phyloP scores from a whole-genome alignment of 2,888 invertebrate species.

The Hirtodrosophila alboralis region DNA sequence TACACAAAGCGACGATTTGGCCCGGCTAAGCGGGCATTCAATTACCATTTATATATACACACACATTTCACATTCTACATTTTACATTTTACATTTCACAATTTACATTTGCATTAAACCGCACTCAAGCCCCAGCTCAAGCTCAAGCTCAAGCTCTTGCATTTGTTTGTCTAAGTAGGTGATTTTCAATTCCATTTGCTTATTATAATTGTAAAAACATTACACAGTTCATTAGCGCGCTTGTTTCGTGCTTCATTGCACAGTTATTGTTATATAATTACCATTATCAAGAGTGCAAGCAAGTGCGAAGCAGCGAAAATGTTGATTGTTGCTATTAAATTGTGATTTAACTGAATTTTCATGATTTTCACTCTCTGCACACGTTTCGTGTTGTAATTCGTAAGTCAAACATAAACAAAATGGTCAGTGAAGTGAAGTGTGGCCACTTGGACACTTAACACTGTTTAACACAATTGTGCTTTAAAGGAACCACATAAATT shows the following conservation, averaged over 20 bases:
- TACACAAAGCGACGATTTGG: slow-evolving; percentile 60
- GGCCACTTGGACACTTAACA: slow-evolving; percentile 4
- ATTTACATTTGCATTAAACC: slow-evolving; percentile 13
- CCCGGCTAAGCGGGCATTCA: slow-evolving; percentile 69
- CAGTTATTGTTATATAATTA: slow-evolving; percentile 73
- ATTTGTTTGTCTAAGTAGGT: neutral
- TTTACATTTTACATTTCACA: no score
- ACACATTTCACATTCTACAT: no score
- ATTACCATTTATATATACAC: slow-evolving; percentile 67
- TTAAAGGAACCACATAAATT: neutral
- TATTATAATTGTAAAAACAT: slow-evolving; percentile 55
- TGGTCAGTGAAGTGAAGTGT: slow-evolving; percentile 44
- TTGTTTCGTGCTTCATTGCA: slow-evolving; percentile 63
- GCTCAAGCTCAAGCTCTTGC: neutral
- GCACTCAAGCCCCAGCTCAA: slow-evolving; percentile 1
- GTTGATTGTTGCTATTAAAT: slow-evolving; percentile 68
- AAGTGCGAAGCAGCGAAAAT: slow-evolving; percentile 62
- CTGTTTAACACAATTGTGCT: slow-evolving; percentile 26
- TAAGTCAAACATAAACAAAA: slow-evolving; percentile 52
- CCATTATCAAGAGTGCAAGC: slow-evolving; percentile 73
- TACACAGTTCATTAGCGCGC: slow-evolving; percentile 69
- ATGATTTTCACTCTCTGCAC: neutral
- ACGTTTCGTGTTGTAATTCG: slow-evolving; percentile 25
- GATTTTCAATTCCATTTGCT: slow-evolving; percentile 2
- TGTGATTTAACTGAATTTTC: slow-evolving; percentile 58